Evolutionary conservation across 2,888 invertebrate species (phyloP).

Genomic region (Drosophila austrosaltans): DNA sequence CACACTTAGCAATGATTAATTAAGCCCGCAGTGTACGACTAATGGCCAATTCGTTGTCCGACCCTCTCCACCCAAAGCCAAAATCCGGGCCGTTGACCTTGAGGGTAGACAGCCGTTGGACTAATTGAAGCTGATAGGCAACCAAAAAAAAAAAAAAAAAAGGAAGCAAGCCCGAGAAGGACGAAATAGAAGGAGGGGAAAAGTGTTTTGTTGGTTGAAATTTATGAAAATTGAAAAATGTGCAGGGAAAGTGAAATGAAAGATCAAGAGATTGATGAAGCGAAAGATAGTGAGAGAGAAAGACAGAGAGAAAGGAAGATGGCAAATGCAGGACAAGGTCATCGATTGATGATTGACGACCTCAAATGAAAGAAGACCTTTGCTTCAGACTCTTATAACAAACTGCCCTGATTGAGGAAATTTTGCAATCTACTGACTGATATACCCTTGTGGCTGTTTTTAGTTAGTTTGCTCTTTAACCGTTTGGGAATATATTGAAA

Average conservation of each 20-base stretch:
- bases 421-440: neutral
- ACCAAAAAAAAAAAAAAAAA: neutral
- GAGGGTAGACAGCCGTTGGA: slow-evolving; percentile 6
- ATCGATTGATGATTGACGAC: slow-evolving; percentile 4
- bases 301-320: neutral
- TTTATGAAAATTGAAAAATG: slow-evolving; percentile 7
- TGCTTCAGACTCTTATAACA: neutral
- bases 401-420: neutral
- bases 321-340: slow-evolving; percentile 6
- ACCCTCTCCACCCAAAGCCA: slow-evolving; percentile 3
- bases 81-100: slow-evolving; percentile 1
- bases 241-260: slow-evolving; percentile 7
- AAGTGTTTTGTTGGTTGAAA: neutral
- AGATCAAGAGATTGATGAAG: slow-evolving; percentile 9
- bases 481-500: neutral
- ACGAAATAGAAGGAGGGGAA: neutral
- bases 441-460: neutral
- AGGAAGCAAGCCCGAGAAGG: neutral
- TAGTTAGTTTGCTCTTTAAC: neutral
- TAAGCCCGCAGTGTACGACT: slow-evolving; percentile 67
- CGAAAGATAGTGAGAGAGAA: neutral
- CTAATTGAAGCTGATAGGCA: slow-evolving; percentile 17
- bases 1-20: slow-evolving; percentile 68
- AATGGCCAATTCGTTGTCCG: slow-evolving; percentile 45
- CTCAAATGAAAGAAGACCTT: neutral